Evolutionary conservation across 2,797 vertebrate species (phyloP).

Genomic region (Caiman crocodilus): DNA sequence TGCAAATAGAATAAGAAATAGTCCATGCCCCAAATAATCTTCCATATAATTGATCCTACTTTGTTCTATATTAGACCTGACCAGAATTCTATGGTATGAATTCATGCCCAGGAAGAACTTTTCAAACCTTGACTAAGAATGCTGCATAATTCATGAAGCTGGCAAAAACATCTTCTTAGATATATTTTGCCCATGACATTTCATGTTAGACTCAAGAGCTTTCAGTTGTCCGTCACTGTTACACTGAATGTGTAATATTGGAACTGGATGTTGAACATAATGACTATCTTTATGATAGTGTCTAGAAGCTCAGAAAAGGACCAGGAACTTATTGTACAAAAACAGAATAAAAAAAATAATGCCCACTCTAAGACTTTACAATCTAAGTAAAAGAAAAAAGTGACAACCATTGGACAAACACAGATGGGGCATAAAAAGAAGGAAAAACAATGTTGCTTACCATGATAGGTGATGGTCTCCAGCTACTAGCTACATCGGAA

Average conservation of each 20-base stretch:
- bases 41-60: not conserved
- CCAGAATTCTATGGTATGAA: not conserved
- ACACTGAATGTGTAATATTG: not conserved
- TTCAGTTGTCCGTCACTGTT: not conserved
- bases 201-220: not conserved
- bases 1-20: not conserved
- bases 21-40: not conserved
- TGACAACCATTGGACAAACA: no score
- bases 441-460: no score
- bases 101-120: not conserved
- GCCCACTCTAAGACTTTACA: no score
- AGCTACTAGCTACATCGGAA: no score
- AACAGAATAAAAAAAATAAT: no score
- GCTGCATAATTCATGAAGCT: not conserved
- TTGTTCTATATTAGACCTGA: not conserved
- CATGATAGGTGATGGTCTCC: no score
- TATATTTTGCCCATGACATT: not conserved
- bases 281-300: no score
- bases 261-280: not conserved
- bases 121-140: not conserved
- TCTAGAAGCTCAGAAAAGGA: no score
- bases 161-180: not conserved
- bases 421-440: no score
- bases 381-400: no score
- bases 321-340: no score